A percentile compares a stretch with the other conserved stretches of the same genome.
These are phyloP conservation scores for Pseudochaenichthys georgianus DNA, from an alignment of 2,797 vertebrate genomes.

Conservation along the genomic window DNA sequence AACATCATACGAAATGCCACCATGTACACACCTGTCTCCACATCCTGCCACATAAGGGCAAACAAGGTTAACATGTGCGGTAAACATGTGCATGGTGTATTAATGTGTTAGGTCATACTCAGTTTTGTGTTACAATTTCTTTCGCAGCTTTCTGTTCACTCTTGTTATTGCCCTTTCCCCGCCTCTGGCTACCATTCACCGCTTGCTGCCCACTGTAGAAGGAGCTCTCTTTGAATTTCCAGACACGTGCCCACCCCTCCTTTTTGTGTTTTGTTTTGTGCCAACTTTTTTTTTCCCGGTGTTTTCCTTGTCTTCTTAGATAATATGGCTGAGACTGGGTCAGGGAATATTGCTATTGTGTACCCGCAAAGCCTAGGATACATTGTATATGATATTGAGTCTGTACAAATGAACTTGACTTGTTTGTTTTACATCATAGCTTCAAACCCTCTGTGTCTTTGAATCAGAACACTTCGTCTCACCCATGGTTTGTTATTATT, in stretches of 20 bases:
- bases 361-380: slow-evolving; percentile 48
- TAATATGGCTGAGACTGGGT: slow-evolving; percentile 59
- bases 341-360: slow-evolving; percentile 58
- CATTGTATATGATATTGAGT: slow-evolving; percentile 62
- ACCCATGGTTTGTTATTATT: slow-evolving; percentile 73
- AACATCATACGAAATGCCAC: slow-evolving; percentile 45
- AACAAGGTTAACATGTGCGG: slow-evolving; percentile 27
- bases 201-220: slow-evolving; percentile 10
- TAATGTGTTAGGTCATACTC: slow-evolving; percentile 33
- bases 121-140: slow-evolving; percentile 3
- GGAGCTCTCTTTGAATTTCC: slow-evolving; percentile 31
- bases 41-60: slow-evolving; percentile 31
- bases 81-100: slow-evolving; percentile 1
- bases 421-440: slow-evolving; percentile 58
- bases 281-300: slow-evolving; percentile 54
- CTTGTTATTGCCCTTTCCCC: slow-evolving; percentile 33
- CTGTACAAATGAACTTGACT: slow-evolving; percentile 70
- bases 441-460: slow-evolving; percentile 49
- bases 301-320: slow-evolving; percentile 64
- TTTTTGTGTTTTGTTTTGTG: slow-evolving; percentile 48
- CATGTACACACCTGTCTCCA: slow-evolving; percentile 33
- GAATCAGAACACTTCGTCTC: slow-evolving; percentile 43
- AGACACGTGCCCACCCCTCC: background rate
- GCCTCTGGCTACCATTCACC: slow-evolving; percentile 30
- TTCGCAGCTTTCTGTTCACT: slow-evolving; percentile 22